These are phyloP conservation scores for Tetropium fuscum DNA, from an alignment of 2,888 invertebrate species.

Conservation along the genomic window DNA sequence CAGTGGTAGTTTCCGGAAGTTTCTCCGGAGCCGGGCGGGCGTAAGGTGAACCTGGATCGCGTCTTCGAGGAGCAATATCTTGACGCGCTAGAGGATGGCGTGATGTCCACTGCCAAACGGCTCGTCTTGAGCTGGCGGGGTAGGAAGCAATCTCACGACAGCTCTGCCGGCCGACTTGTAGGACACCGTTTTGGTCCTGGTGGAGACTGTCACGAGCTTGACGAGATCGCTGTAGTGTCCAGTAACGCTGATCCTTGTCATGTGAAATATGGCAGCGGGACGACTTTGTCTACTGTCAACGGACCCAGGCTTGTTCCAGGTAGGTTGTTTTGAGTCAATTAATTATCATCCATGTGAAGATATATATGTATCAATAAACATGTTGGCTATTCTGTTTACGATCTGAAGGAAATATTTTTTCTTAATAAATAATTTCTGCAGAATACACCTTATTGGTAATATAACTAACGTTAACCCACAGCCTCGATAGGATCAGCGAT, in stretches of 20 bases:
- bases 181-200: conserved; percentile 55
- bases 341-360: too few species aligned
- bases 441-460: too few species aligned
- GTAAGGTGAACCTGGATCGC: conserved; percentile 23
- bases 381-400: too few species aligned
- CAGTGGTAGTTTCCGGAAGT: conserved; percentile 2
- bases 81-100: conserved; percentile 55
- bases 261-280: conserved; percentile 72
- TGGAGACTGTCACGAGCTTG: conserved; percentile 70
- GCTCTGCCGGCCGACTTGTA: conserved; percentile 67
- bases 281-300: conserved; percentile 68
- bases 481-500: too few species aligned
- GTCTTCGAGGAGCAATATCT: conserved; percentile 39
- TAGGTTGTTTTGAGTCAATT: too few species aligned
- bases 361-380: too few species aligned
- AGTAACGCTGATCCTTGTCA: conserved; percentile 69
- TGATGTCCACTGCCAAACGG: conserved; percentile 75
- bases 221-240: conserved; percentile 77
- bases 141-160: conserved; percentile 71
- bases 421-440: too few species aligned
- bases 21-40: conserved; percentile 4
- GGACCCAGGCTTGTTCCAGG: conserved; percentile 73
- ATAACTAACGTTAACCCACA: too few species aligned
- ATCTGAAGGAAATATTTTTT: too few species aligned
- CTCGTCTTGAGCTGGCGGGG: conserved; percentile 73